Evolutionary conservation across 2,113 vertebrate species (phyloP), one percentile per base, ranked within the genome.

Genomic region (Leptodactylus fuscus): DNA sequence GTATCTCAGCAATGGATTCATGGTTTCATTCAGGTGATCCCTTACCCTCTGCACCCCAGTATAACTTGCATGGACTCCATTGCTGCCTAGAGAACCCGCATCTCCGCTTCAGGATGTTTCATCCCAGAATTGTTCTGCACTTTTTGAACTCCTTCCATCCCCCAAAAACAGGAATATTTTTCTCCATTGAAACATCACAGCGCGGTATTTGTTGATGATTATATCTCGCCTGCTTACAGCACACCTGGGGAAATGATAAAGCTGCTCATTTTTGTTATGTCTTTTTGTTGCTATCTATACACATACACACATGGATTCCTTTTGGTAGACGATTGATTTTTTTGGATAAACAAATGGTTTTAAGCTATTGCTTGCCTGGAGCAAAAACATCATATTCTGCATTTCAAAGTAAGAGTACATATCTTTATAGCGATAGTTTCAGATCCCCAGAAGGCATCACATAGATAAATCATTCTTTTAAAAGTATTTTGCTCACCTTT

Each of bases 281-380:
- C 29, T 51, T 55, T 82, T 38, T 41, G 49, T 79, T 82, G 15
- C 81, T 49, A 55, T n/a, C 49, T 24, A 46, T 41, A 85, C 60
- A 38, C 69, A 73, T 51, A 36, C 65, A 83, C 70, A 83, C 81
- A 75, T 22, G 36, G 62, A 78, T 85, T 79, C 58, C 55, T 85
- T 73, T 79, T 80, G 49, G 48, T 85, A 88, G 88, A 88, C 48
- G 88, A 98, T 97, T 95, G 96, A 98, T 98, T 97, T 97, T 95
- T 90, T 94, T 93, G 91, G 90, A 91, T 94, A 95, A 96, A 94
- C 93, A 95, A 93, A 95, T 93, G 92, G 94, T 96, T 97, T 96
- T 95, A 95, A 96, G 94, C 90, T 92, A 91, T 91, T 89, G 84
- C 90, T 96, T 91, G 96, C 96, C 96, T 93, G 93, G 92, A 96